Evolutionary conservation across 2,113 vertebrate species (phyloP), one percentile per base, ranked within the genome.

Genomic region (Stegostoma tigrinum): DNA sequence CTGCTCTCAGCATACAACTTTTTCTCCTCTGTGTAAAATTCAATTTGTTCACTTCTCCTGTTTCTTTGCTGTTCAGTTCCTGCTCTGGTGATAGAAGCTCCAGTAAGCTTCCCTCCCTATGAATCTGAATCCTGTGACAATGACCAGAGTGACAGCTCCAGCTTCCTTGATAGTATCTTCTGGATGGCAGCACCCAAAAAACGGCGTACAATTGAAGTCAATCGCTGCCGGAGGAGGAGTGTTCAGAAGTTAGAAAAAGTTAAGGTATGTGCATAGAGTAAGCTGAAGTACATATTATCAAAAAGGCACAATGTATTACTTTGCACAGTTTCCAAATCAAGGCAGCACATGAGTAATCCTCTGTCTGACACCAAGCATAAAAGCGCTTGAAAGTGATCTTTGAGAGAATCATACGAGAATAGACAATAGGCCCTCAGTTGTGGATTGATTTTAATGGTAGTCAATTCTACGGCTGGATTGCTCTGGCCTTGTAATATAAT

Each of bases 121-220:
- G 95, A 96, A 6, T 0, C 0, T 0, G 96, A 95, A 0, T 1
- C n/a, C 89, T 23, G 5, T 93, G 27, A 95, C 0, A 2, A 83
- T 0, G 96, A 94, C 93, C 94, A 96, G n/a, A 0, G 95, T 0
- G 96, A 96, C 61, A 96, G 2, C 0, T 96, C 97, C 0, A 91
- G 97, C 64, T 94, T 98, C 86, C 95, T 97, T 5, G 99, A 98
- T 55, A 96, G 97, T 93, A 96, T 99, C 48, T 93, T 99, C 96
- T 99, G 99, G 99, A 99, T 99, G 99, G 99, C 99, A 0, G 99
- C 96, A 0, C 99, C 99, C 5, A 99, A 99, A 97, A 98, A 98
- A 10, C 98, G 99, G 91, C 98, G 99, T 30, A 98, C 97, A 8
- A 98, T 99, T 61, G 99, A 99, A 96, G 97, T 99, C 95, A 99